Evolutionary conservation across 2,113 vertebrate genomes (phyloP).

Genomic region (Rhizomys pruinosus): DNA sequence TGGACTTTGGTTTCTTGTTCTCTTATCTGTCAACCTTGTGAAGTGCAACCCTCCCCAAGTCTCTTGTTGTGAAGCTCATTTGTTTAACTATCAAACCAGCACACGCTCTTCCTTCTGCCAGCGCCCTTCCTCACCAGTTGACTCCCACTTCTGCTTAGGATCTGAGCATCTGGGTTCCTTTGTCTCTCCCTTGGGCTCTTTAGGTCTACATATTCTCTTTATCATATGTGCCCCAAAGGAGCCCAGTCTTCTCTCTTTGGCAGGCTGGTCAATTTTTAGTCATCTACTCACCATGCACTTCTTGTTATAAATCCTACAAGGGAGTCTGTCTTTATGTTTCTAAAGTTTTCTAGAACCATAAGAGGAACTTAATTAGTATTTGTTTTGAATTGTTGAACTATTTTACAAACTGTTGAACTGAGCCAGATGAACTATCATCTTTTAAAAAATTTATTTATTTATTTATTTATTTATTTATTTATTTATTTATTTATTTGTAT

Average conservation of each 20-base stretch:
- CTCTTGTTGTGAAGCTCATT: neutral
- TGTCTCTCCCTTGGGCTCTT: neutral
- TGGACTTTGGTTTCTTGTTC: neutral
- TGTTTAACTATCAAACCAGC: neutral
- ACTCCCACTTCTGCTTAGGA: neutral
- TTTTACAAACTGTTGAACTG: no score
- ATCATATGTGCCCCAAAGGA: neutral
- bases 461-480: no score
- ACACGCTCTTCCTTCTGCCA: neutral
- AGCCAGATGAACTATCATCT: neutral
- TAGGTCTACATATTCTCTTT: neutral
- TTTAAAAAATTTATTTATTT: no score
- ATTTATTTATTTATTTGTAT: no score
- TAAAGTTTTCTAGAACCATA: neutral
- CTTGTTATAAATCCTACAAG: neutral
- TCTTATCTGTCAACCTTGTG: neutral
- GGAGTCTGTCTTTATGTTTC: neutral
- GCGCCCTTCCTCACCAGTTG: neutral
- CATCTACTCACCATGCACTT: neutral
- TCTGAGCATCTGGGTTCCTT: neutral
- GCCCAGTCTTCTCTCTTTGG: neutral
- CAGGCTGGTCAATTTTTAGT: neutral
- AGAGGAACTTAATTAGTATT: neutral
- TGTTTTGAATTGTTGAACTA: slow-evolving; percentile 32
- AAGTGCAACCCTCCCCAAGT: no score